Base-by-base conservation (phyloP, 2,888 invertebrate species). In the Dolichomitus sp. region DNA sequence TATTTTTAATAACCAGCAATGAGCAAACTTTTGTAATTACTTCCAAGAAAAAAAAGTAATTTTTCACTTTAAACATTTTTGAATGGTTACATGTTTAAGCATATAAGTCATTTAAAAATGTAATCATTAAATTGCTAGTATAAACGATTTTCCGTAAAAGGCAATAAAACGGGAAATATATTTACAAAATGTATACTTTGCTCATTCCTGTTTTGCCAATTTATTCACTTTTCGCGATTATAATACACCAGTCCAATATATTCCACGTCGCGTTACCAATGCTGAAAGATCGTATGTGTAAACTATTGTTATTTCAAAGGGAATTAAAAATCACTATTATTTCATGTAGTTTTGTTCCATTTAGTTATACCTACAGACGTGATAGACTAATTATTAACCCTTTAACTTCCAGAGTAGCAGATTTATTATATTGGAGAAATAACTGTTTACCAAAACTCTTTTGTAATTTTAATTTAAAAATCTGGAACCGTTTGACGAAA, bases 1-100 rank as follows among this genome's bases (percentile, higher is more conserved):
- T n/a, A 27, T 54, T 52, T 59, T 59, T 17, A 3, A 59, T 4
- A 27, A 23, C 12, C 54, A 54, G 23, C 27, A 54, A 54, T 23
- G 54, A 54, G 54, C 54, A 54, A 54, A 54, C 4, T 52, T 19
- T 52, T 52, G 52, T 52, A 23, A 52, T 23, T 52, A 52, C 9
- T 19, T 3, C 12, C 3, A 54, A 54, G 27, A 52, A 14, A 42
- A 11, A 42, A 12, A 14, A 14, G 3, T n/a, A 6, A 48, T 5
- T 17, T 6, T 7, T 48, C 0, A 45, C 14, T 17, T 48, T 17
- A 4, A 3, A 5, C 6, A 17, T n/a, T 48, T 17, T 7, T 17
- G 4, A n/a, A 45, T 37, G 37, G 7, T 37, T 37, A 42, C 7
- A 42, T 42, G 2, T 42, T 42, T 42, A 9, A 45, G 45, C 3